Base-by-base conservation (phyloP, 2,797 vertebrate genomes). In the Gastrophryne carolinensis region DNA sequence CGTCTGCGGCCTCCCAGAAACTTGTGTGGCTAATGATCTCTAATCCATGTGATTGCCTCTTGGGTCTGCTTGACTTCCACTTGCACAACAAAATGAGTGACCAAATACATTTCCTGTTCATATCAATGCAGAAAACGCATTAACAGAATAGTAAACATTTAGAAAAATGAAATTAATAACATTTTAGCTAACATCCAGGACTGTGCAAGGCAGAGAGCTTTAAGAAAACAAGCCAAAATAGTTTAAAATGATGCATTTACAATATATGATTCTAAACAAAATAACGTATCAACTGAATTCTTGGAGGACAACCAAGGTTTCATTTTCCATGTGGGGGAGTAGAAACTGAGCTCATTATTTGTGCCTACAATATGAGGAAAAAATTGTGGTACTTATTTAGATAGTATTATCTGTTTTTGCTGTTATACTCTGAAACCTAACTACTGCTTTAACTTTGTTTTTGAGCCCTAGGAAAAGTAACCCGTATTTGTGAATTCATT, bases 241-340 rank as follows among this genome's bases (percentile, higher is more conserved):
- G 65, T 27, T 15, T 17, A 29, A 29, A 68, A 54, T 68, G 56
- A 54, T 56, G 34, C 11, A 57, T 69, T 69, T 69, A 69, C 26
- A 9, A 23, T 9, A 41, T 10, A 4, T 1, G 21, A 15, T 56
- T 23, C 3, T 56, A 13, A 17, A 24, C 27, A 21, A 24, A 29
- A 56, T 27, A 37, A 37, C 13, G 44, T 15, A 5, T 15, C 37
- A 37, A 53, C 6, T 13, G 11, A 37, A 53, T 37, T 8, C 44
- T 47, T 53, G 35, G 10, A 53, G 5, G n/a, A 47, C n/a, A 23
- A 27, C 17, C 9, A 6, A 10, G 21, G 66, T 69, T 50, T 57
- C 35, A 13, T 2, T 41, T 41, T 69, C 19, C 35, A 29, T 15
- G n/a, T 34, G 30, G 17, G 50, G 50, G 37, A 68, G 54, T 68